These are phyloP conservation scores for Elymnias hypermnestra DNA, from an alignment of 1,140 invertebrate species.

Conservation along the genomic window DNA sequence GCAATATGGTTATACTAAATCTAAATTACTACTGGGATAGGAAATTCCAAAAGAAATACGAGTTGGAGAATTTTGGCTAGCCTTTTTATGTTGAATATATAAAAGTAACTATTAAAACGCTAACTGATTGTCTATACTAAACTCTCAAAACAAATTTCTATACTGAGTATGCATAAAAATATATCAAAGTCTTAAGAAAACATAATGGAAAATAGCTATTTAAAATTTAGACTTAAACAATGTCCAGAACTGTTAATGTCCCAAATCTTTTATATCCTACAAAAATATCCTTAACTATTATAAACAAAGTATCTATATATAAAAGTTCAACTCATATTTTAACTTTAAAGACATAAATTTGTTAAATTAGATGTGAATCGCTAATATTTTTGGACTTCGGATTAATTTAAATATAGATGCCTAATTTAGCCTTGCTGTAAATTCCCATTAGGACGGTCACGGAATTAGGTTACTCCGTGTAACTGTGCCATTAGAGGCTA, in stretches of 20 bases:
- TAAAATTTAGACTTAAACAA: too few relatives aligned
- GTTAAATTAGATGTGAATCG: neutral
- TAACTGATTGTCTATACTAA: too few relatives aligned
- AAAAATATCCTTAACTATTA: neutral
- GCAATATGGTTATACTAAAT: too few relatives aligned
- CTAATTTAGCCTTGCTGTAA: constrained; percentile 14
- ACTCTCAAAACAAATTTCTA: too few relatives aligned
- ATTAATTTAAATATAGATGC: constrained; percentile 16
- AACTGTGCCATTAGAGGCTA: constrained; percentile 44
- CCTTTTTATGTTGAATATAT: too few relatives aligned
- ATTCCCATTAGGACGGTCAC: constrained; percentile 18
- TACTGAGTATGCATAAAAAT: too few relatives aligned
- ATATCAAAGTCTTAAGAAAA: too few relatives aligned
- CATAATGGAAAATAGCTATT: too few relatives aligned
- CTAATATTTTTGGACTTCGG: constrained; percentile 1
- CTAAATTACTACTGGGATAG: too few relatives aligned
- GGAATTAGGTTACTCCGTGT: constrained; percentile 38
- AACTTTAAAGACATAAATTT: neutral
- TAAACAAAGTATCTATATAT: neutral
- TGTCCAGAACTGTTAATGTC: neutral
- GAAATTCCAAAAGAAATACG: too few relatives aligned
- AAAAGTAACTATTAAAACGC: too few relatives aligned
- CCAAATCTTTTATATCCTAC: neutral
- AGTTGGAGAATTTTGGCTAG: too few relatives aligned
- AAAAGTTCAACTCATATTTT: neutral